Base-by-base conservation (phyloP, 2,888 invertebrate species). In the Drosophila anomalata region DNA sequence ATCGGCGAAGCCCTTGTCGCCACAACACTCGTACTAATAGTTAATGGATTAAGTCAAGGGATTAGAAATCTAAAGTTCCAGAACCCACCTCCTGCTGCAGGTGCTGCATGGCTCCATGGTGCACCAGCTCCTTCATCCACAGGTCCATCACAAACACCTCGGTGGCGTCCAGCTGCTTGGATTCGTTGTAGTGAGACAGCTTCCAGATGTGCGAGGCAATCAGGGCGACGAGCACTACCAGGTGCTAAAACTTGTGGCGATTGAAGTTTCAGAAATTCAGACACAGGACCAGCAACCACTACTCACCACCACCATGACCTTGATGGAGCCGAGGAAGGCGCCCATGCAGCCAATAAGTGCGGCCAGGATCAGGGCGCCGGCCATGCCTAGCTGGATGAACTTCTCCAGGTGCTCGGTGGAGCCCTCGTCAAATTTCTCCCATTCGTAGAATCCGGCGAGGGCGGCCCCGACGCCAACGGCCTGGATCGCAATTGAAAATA, bases 321-420 rank as follows among this genome's bases (percentile, higher is more conserved):
- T 89, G 22, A 90, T 86, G 22, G 90, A 90, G 17, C 89, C 89
- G 51, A 88, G 61, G n/a, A 84, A 80, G 8, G 90, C 87, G 1
- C 86, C 90, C 9, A 77, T 63, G 51, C 90, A 90, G 36, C 90
- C 90, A 6, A 90, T 71, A 41, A 90, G 68, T 2, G 89, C 80
- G 22, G 87, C 76, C 31, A 89, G 17, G 3, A 89, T 71, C 48
- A 90, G 57, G 3, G 78, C 20, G 2, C 74, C 77, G 1, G 87
- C 89, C 29, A 82, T 73, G 11, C 56, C 71, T 24, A 90, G 58
- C 50, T 90, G 88, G 8, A 85, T 61, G 7, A 88, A 66, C 58
- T 83, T 88, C 17, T 89, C 89, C 1, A 76, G 59, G 47, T 78
- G 84, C 57, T 83, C 80, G 5, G 69, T 65, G 7, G 89, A 82